These are phyloP conservation scores for Cheilosia pagana DNA, from an alignment of 2,888 invertebrate genomes.

Conservation along the genomic window DNA sequence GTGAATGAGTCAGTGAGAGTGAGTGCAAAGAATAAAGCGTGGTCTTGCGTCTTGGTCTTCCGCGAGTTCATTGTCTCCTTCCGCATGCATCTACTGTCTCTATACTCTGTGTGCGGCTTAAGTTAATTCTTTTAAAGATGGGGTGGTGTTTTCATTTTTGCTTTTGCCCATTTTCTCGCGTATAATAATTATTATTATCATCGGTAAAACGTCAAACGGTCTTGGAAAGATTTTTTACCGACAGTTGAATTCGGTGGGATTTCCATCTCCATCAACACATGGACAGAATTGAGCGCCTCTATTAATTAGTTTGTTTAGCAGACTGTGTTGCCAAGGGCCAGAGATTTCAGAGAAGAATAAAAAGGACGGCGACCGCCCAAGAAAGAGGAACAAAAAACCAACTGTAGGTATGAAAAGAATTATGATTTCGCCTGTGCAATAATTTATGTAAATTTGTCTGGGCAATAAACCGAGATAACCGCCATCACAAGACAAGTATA, in stretches of 20 bases:
- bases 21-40: neutral
- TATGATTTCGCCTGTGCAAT: slow-evolving; percentile 52
- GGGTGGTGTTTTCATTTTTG: neutral
- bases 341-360: slow-evolving; percentile 14
- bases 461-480: slow-evolving; percentile 65
- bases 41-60: slow-evolving; percentile 27
- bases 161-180: slow-evolving; percentile 16
- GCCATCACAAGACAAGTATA: slow-evolving; percentile 40
- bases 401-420: neutral
- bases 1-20: slow-evolving; percentile 44
- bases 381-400: neutral
- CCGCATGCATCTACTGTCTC: slow-evolving; percentile 25
- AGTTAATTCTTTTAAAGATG: slow-evolving; percentile 10
- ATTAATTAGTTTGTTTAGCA: slow-evolving; percentile 72
- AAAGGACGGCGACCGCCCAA: slow-evolving; percentile 3
- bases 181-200: slow-evolving; percentile 46
- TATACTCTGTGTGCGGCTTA: neutral
- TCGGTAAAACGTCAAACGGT: slow-evolving; percentile 51
- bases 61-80: slow-evolving; percentile 66
- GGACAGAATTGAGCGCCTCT: slow-evolving; percentile 56
- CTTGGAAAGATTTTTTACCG: neutral
- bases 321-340: slow-evolving; percentile 71
- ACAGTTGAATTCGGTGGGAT: neutral
- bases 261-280: slow-evolving; percentile 58
- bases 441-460: slow-evolving; percentile 74